Evolutionary conservation across 2,113 vertebrate genomes (phyloP), one percentile per base, ranked within the genome.

Genomic region (Chaetodon trifascialis): DNA sequence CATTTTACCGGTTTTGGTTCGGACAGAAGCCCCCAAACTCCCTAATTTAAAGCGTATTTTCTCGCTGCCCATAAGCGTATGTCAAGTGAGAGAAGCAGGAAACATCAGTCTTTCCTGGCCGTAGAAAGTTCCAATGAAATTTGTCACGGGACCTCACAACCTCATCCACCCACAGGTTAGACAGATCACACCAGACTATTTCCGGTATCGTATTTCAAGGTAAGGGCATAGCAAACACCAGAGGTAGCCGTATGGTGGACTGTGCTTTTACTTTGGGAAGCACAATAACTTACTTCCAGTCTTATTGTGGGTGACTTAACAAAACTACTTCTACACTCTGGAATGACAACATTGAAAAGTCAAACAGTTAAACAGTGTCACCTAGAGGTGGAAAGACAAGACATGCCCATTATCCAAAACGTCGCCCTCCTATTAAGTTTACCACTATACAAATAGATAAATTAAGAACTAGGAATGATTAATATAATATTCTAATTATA

Each of bases 71-170:
- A 21, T 46, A 19, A 4, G 62, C 68, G 76, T 12, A 54, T 49
- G 62, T 74, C 34, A 76, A 83, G 36, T 42, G 47, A 72, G 73
- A 46, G 59, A 80, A 88, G 66, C 86, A 93, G 92, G 92, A 94
- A 92, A 92, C 88, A 89, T 83, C 71, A 64, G 80, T 87, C 87
- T 86, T 84, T 88, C 85, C 85, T 83, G 65, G 49, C 51, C 44
- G 76, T 40, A 69, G 46, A 90, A 94, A 94, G 88, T 94, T 93
- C 92, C 91, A 86, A 91, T 89, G 92, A 91, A 92, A 91, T 92
- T 90, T 86, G 94, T 95, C 95, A 96, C 95, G 95, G 88, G 95
- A 95, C 88, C 80, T n/a, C 68, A 59, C 9, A 30, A 42, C 23
- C 15, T 34, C 40, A 17, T 30, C 44, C 14, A 2, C 69, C 0